These are phyloP conservation scores for Calliphora vicina DNA, from an alignment of 1,140 invertebrate species.

Conservation along the genomic window DNA sequence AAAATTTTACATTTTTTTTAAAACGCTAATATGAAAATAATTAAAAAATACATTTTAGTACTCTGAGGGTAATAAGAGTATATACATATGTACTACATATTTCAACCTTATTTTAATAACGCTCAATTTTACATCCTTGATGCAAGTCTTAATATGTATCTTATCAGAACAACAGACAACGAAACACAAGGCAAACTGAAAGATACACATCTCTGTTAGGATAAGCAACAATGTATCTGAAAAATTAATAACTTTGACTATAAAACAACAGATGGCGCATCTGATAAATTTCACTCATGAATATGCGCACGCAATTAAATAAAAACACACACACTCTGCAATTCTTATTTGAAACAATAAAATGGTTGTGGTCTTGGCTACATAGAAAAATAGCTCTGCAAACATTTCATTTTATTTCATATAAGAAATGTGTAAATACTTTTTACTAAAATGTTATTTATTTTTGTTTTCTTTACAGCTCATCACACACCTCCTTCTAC, in stretches of 20 bases:
- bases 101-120: too few species aligned
- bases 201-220: slow-evolving; percentile 21
- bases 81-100: too few species aligned
- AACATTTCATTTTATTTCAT: background rate
- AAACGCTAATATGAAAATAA: too few species aligned
- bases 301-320: slow-evolving; percentile 9
- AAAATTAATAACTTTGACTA: background rate
- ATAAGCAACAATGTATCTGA: background rate
- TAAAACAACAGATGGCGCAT: slow-evolving; percentile 13
- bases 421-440: background rate
- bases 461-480: background rate
- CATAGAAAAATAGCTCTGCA: background rate
- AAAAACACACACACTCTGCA: background rate
- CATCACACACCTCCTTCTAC: background rate
- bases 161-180: too few species aligned
- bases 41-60: too few species aligned
- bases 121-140: too few species aligned
- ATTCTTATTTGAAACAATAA: background rate
- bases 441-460: background rate
- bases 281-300: background rate
- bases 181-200: too few species aligned
- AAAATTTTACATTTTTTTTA: too few species aligned
- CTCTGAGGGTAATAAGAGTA: too few species aligned
- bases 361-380: background rate
- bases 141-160: too few species aligned